Percentiles rank a stretch among this genome's conserved stretches.
phyloP scores from a whole-genome alignment of 2,797 vertebrate species.

The Ptychobarbus kaznakovi region DNA sequence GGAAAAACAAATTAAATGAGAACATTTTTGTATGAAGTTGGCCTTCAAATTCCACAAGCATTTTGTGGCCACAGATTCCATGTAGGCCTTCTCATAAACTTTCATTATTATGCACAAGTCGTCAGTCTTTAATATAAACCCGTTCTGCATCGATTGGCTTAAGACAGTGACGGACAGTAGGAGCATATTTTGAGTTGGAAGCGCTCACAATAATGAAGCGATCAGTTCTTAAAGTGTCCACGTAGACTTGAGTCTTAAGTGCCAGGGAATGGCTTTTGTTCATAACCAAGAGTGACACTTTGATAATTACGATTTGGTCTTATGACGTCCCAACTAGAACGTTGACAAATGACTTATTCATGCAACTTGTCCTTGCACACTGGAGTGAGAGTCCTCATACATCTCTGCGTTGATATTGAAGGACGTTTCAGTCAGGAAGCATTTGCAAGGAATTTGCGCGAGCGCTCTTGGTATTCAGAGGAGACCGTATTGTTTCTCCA shows the following conservation, averaged over 20 bases:
- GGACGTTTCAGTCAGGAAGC: conserved; percentile 59
- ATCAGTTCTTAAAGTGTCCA: conserved; percentile 42
- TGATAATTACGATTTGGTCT: conserved; percentile 73
- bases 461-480: conserved; percentile 45
- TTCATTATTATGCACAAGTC: conserved; percentile 22
- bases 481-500: conserved; percentile 10
- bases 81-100: not conserved
- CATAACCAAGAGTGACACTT: conserved; percentile 74
- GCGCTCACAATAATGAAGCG: conserved; percentile 50
- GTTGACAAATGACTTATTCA: conserved; percentile 72
- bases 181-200: conserved; percentile 12
- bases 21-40: not conserved
- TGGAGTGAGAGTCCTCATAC: conserved; percentile 43
- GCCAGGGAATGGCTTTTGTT: conserved; percentile 58
- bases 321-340: conserved; percentile 66
- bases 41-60: not conserved
- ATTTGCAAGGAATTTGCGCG: conserved; percentile 35
- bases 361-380: conserved; percentile 44
- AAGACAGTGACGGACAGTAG: conserved; percentile 23
- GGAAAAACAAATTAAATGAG: not conserved
- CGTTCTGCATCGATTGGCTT: conserved; percentile 3
- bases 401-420: conserved; percentile 65
- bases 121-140: conserved; percentile 24
- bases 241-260: conserved; percentile 41
- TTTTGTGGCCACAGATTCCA: not conserved